These are phyloP conservation scores for Criorhina ranunculi DNA, from an alignment of 2,888 invertebrate species.

Conservation along the genomic window DNA sequence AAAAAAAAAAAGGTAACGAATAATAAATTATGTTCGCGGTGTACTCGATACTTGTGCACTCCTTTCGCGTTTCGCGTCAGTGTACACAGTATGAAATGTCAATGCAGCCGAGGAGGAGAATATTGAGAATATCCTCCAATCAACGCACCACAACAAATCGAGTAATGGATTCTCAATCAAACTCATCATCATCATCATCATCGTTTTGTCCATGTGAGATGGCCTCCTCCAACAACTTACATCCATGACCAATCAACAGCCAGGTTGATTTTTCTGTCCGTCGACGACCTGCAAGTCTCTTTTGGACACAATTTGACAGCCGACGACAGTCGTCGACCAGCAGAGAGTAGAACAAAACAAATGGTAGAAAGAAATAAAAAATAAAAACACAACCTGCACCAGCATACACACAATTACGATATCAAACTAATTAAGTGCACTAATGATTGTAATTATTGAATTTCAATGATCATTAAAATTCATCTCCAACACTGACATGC, in stretches of 20 bases:
- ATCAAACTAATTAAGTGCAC: constrained; percentile 77
- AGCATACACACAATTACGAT: constrained; percentile 76
- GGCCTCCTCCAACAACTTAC: constrained; percentile 65
- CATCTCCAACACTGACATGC: constrained; percentile 75
- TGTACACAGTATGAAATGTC: constrained; percentile 53
- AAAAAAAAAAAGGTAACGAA: constrained; percentile 11
- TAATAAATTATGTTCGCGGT: constrained; percentile 45
- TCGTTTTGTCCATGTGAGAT: constrained; percentile 38
- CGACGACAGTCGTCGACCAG: constrained; percentile 29
- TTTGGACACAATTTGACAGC: constrained; percentile 58
- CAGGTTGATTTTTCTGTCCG: constrained; percentile 67
- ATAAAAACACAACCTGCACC: constrained; percentile 62
- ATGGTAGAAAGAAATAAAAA: constrained; percentile 40
- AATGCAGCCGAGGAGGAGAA: constrained; percentile 16
- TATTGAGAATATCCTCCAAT: constrained; percentile 25
- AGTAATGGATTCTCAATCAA: constrained; percentile 72
- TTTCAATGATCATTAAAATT: constrained; percentile 80
- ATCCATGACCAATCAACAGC: constrained; percentile 76
- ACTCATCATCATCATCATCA: constrained; percentile 68
- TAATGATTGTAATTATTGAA: constrained; percentile 80
- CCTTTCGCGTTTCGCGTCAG: constrained; percentile 31
- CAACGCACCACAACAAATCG: constrained; percentile 59
- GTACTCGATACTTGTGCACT: constrained; percentile 24
- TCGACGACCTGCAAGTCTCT: constrained; percentile 54
- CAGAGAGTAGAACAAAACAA: constrained; percentile 43